Base-by-base conservation (phyloP, 2,113 vertebrate species). In the Nettapus auritus region DNA sequence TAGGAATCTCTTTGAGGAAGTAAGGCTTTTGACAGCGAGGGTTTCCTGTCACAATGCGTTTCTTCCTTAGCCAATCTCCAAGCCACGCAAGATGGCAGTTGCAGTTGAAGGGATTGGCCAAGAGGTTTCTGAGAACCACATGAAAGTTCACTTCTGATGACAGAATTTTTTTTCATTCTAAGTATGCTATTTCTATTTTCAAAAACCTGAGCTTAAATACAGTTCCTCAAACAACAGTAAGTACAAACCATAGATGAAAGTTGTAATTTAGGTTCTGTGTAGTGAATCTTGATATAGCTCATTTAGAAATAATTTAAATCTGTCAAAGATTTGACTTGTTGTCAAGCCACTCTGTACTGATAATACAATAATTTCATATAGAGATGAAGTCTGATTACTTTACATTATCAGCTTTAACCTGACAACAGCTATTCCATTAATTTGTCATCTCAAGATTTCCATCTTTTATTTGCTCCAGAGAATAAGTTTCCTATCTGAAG, bases 101-200 rank as follows among this genome's bases (percentile, higher is more conserved):
- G 94, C 99, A 99, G 96, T 99, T 99, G 97, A 99, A 99, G n/a
- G 99, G 99, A 95, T 99, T 99, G 88, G 99, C 99, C 96, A 99
- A 97, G 66, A 99, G 99, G 96, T 99, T 99, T 92, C 99, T 99
- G 94, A 89, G 63, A 64, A 80, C 6, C 87, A 68, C 28, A 88
- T 4, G 46, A 23, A 92, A 91, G 69, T 52, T 93, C 62, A 95
- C 18, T 46, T 91, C 11, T 11, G 8, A 34, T 40, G 14, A 86
- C 6, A 79, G 6, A 26, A 26, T 40, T 20, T 57, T 87, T 88
- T 89, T 91, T 73, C 29, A 52, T 48, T 34, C 57, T 69, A 85
- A 66, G 71, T 62, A 73, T 57, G 79, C 38, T 38, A 67, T 74
- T 86, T 89, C 63, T 82, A 7, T 82, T 83, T 96, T 59, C 36